Base-by-base conservation (phyloP, 2,888 invertebrate genomes). In the Pollenia amentaria region DNA sequence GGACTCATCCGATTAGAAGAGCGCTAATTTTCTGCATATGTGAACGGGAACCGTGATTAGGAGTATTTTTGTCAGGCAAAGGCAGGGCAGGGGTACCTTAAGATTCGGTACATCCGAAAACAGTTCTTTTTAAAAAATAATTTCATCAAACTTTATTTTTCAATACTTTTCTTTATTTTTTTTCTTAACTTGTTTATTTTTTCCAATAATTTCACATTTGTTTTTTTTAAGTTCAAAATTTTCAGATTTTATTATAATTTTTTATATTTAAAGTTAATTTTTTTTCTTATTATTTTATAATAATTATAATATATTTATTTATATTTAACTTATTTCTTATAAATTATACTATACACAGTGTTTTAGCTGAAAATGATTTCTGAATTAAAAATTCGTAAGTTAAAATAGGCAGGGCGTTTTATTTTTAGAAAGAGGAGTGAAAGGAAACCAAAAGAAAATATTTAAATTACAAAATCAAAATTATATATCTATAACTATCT, bases 261-360 rank as follows among this genome's bases (percentile, higher is more conserved):
- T 73, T 85, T 44, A 79, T 84, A 60, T 79, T 81, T 80, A 57
- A 72, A 57, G 70, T 72, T 81, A 77, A 57, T 67, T 76, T 51
- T n/a, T 70, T 73, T 79, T n/a, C n/a, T n/a, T 44, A 69, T 69
- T 51, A 38, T 16, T 60, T 69, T 40, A 62, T 82, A 67, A 73
- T 82, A 70, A 69, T 76, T 76, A 62, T 69, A 76, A 64, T 83
- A 78, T 84, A 76, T 85, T 73, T 80, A 85, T 62, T 81, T 72
- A 85, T 85, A 78, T 73, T 82, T 77, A 78, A 82, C 48, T 85
- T 82, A 77, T 82, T 67, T 67, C 82, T 85, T 82, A 82, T 78
- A 75, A 72, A 82, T 85, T 76, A 69, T 69, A 73, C 72, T 85
- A 67, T 85, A 85, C 85, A 85, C 82, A 82, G 85, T 85, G 60